Percentiles rank a stretch among this genome's conserved stretches.
phyloP scores from a whole-genome alignment of 1,140 invertebrate genomes.

The Drosophila persimilis region DNA sequence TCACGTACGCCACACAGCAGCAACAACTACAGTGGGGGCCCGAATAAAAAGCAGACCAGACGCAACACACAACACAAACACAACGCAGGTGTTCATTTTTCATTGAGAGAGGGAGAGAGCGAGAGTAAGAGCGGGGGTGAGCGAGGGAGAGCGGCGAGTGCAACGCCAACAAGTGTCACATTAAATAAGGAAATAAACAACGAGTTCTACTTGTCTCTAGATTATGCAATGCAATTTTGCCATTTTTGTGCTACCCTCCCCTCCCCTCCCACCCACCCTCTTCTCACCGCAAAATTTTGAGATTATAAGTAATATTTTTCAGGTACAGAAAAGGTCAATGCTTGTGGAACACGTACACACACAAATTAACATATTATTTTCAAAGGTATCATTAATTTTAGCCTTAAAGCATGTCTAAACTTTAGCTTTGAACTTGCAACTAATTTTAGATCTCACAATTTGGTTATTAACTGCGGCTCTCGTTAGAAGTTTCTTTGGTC shows the following conservation, averaged over 20 bases:
- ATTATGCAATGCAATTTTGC: conserved; percentile 46
- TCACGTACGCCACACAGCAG: conserved; percentile 68
- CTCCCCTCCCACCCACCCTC: too few relatives aligned
- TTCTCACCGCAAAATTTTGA: conserved; percentile 9
- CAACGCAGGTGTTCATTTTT: conserved; percentile 72
- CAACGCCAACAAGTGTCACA: conserved; percentile 72
- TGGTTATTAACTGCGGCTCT: conserved; percentile 25
- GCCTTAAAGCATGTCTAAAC: conserved; percentile 3
- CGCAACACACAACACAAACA: conserved; percentile 11
- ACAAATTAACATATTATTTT: too few relatives aligned
- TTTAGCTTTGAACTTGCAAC: conserved; percentile 57
- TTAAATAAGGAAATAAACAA: conserved; percentile 78
- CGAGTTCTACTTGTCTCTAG: conserved; percentile 47
- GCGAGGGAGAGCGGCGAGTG: conserved; percentile 37
- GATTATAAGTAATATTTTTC: conserved; percentile 15
- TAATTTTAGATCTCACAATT: conserved; percentile 6
- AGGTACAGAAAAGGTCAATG: conserved; percentile 46
- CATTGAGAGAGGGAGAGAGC: conserved; percentile 17
- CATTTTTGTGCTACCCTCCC: conserved; percentile 13
- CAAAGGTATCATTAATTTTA: too few relatives aligned
- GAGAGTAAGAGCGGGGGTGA: not conserved
- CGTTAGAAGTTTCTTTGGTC: conserved; percentile 14
- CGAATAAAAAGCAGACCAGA: conserved; percentile 37
- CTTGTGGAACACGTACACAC: conserved; percentile 1
- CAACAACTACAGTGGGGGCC: conserved; percentile 17